phyloP scores from a whole-genome alignment of 2,888 invertebrate genomes.

The Taphrorychus bicolor region DNA sequence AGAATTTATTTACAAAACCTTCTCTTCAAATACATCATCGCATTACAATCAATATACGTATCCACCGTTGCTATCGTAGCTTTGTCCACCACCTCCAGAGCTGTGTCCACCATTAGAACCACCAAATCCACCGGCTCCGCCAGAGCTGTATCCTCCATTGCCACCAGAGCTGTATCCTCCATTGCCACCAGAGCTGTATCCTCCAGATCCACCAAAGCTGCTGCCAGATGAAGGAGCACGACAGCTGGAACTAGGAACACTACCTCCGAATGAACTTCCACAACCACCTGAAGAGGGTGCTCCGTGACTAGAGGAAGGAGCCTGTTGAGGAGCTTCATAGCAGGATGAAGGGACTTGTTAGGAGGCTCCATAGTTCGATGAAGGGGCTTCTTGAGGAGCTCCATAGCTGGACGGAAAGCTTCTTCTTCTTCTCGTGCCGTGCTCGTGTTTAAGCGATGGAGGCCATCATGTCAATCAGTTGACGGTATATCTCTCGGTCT shows the following conservation, averaged over 20 bases:
- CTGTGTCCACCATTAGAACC: conserved; percentile 39
- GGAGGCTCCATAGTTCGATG: conserved; percentile 51
- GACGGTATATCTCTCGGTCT: no score
- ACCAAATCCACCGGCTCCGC: conserved; percentile 38
- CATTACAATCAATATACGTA: conserved; percentile 70
- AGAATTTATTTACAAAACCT: conserved; percentile 43
- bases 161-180: conserved; percentile 21
- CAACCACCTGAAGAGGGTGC: conserved; percentile 48
- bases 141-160: conserved; percentile 27
- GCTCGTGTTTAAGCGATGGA: no score
- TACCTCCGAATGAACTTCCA: conserved; percentile 52
- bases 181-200: conserved; percentile 42
- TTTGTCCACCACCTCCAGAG: conserved; percentile 59
- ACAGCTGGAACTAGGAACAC: conserved; percentile 36
- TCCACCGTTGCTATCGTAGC: conserved; percentile 80
- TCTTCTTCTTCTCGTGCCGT: conserved; percentile 63
- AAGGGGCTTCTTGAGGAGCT: conserved; percentile 48
- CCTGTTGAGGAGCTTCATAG: conserved; percentile 54
- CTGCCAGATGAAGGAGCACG: no score
- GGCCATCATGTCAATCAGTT: no score
- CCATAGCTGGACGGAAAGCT: conserved; percentile 63
- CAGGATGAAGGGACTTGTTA: conserved; percentile 51
- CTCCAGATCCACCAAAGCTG: no score
- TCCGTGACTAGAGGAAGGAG: conserved; percentile 56
- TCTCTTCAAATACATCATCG: no score